A percentile compares a stretch with the other conserved stretches of the same genome.
Evolutionary conservation across 2,888 invertebrate species (phyloP).

Genomic region (Protophormia terraenovae): DNA sequence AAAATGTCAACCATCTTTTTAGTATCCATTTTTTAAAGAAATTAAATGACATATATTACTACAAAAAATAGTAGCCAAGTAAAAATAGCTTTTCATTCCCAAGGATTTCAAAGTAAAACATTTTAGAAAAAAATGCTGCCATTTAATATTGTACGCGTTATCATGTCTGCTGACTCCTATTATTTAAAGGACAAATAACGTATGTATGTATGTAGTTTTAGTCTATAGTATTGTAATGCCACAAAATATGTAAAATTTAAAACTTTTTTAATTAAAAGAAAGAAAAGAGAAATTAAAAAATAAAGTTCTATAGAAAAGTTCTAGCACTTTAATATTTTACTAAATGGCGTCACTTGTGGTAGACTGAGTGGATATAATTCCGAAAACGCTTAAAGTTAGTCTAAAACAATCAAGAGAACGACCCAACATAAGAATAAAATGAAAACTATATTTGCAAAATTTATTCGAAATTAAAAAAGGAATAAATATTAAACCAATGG

Average conservation of each 20-base stretch:
- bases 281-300: neutral
- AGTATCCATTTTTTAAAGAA: neutral
- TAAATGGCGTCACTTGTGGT: constrained; percentile 22
- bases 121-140: constrained; percentile 12
- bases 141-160: constrained; percentile 15
- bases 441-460: too few species aligned
- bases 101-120: constrained; percentile 4
- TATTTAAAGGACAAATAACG: neutral
- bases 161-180: neutral
- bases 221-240: neutral
- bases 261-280: constrained; percentile 35
- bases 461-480: too few species aligned
- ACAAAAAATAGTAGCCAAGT: neutral
- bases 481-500: too few species aligned
- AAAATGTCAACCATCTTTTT: neutral
- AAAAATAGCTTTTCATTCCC: too few species aligned
- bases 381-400: neutral
- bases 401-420: neutral
- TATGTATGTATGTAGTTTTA: neutral
- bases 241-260: neutral
- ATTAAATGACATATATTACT: neutral
- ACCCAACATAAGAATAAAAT: neutral
- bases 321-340: neutral
- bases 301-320: neutral
- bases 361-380: neutral